A percentile compares a stretch with the other conserved stretches of the same genome.
These are phyloP conservation scores for Apeltes quadracus DNA, from an alignment of 2,113 vertebrate genomes.

Conservation along the genomic window DNA sequence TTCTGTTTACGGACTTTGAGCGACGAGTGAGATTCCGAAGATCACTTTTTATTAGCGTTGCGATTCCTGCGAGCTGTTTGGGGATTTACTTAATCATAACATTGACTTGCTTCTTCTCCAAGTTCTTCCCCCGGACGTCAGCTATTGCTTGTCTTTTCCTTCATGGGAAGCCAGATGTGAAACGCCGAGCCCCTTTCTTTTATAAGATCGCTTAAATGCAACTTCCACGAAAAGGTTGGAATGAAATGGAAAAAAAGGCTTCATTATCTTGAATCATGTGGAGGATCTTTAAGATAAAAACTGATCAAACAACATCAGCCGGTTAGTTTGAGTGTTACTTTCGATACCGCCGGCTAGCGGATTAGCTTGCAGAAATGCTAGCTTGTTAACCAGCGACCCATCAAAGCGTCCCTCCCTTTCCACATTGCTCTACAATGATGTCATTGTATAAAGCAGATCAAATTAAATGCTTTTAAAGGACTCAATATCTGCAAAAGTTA, in stretches of 20 bases:
- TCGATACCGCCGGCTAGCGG: neutral
- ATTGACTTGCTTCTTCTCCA: constrained; percentile 54
- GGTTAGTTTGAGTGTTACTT: too few relatives aligned
- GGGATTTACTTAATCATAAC: constrained; percentile 63
- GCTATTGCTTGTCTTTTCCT: constrained; percentile 30
- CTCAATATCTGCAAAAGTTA: neutral
- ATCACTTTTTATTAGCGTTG: constrained; percentile 46
- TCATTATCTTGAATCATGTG: neutral
- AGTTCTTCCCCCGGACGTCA: constrained; percentile 32
- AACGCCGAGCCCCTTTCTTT: constrained; percentile 31
- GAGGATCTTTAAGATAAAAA: too few relatives aligned
- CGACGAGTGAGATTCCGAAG: constrained; percentile 30
- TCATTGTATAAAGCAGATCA: neutral
- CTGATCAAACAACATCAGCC: neutral
- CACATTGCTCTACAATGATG: neutral
- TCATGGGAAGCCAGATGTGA: constrained; percentile 59
- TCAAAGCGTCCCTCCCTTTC: too few relatives aligned
- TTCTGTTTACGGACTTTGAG: constrained; percentile 13
- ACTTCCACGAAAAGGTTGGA: constrained; percentile 4
- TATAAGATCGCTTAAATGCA: constrained; percentile 41
- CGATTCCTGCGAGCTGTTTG: constrained; percentile 32
- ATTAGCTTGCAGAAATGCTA: neutral
- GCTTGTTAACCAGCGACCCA: neutral
- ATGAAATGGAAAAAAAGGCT: neutral
- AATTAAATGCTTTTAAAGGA: too few relatives aligned